Base-by-base conservation (phyloP, 2,113 vertebrate species). In the Montifringilla adamsi region DNA sequence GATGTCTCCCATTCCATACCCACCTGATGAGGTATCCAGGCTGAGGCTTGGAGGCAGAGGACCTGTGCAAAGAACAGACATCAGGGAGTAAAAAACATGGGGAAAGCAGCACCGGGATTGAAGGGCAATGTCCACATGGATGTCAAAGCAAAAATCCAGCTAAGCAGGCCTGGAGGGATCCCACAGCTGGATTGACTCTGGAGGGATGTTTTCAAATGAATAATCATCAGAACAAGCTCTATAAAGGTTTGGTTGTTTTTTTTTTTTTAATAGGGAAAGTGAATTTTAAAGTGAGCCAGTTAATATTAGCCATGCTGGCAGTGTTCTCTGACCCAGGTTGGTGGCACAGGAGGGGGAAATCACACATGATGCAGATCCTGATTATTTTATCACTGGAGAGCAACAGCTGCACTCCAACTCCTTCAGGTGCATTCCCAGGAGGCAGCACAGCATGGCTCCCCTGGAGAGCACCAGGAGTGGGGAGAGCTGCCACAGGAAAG, bases 11-110 rank as follows among this genome's bases (percentile, higher is more conserved):
- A 8, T 59, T 52, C 64, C 15, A 39, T 21, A 97, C 98, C 82
- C 84, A 98, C 98, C 98, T 98, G 95, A 98, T 98, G 85, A 98
- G 98, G 53, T 98, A 98, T n/a, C 98, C 98, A 0, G 96, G 18
- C 2, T 97, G 89, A n/a, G 97, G 92, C 74, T 97, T 98, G 55
- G 95, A 30, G 18, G 35, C 41, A n/a, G 90, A 33, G 74, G 96
- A 75, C 87, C 98, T 98, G 95, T n/a, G 27, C 5, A 78, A 70
- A 86, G 53, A 91, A 84, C 47, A 97, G 59, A 94, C 64, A 67
- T 9, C 1, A n/a, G 39, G 11, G n/a, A 87, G 50, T 35, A n/a
- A 37, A 37, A 82, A 73, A 20, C 19, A 18, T 0, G 0, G 20
- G 30, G 7, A 41, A 6, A 90, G 28, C 87, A 85, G 15, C 47